These are phyloP conservation scores for Agrochola macilenta DNA, from an alignment of 2,888 invertebrate genomes.

Conservation along the genomic window DNA sequence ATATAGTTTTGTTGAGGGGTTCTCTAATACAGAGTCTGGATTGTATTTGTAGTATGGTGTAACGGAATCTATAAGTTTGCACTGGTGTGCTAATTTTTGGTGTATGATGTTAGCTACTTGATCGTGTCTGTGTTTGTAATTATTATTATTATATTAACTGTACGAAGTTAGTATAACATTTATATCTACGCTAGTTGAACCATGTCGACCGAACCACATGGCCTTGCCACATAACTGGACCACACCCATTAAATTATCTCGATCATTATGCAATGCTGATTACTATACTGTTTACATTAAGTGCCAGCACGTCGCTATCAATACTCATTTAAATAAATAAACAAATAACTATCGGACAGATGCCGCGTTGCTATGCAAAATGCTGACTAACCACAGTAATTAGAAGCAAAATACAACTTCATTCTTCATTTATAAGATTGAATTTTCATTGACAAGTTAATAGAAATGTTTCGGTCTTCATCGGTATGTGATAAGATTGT, in stretches of 20 bases:
- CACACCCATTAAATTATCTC: slow-evolving; percentile 53
- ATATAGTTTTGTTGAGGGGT: too few species aligned
- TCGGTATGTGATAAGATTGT: slow-evolving; percentile 50
- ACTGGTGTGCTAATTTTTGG: too few species aligned
- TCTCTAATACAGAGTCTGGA: too few species aligned
- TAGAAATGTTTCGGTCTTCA: background rate
- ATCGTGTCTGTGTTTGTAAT: too few species aligned
- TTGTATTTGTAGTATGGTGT: too few species aligned
- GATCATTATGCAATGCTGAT: slow-evolving; percentile 51
- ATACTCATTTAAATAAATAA: slow-evolving; percentile 48
- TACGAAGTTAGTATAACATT: background rate
- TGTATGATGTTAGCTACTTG: too few species aligned
- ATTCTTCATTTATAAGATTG: background rate
- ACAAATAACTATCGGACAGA: slow-evolving; percentile 28
- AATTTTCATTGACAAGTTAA: background rate
- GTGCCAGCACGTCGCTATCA: slow-evolving; percentile 38
- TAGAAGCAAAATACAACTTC: background rate
- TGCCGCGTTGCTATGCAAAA: slow-evolving; percentile 24
- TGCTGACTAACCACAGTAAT: slow-evolving; percentile 4
- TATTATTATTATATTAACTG: background rate
- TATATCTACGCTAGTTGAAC: slow-evolving; percentile 3
- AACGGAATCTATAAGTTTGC: too few species aligned
- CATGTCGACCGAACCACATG: slow-evolving; percentile 35
- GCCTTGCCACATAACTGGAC: slow-evolving; percentile 44
- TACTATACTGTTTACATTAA: slow-evolving; percentile 26